Evolutionary conservation across 2,888 invertebrate species (phyloP), one percentile per base, ranked within the genome.

Genomic region (Patella caerulea): DNA sequence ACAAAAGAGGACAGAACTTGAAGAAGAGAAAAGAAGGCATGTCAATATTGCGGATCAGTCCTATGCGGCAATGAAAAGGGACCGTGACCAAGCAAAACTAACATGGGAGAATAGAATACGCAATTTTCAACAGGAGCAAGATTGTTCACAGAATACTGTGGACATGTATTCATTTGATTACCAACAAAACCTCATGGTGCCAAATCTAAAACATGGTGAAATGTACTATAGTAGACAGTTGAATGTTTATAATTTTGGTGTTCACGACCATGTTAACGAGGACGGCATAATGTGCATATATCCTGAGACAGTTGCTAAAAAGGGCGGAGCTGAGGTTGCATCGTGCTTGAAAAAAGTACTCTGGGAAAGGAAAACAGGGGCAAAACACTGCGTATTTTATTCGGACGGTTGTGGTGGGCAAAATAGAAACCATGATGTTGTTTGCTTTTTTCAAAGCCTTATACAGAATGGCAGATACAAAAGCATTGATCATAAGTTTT

Each of bases 221-320:
- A 73, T 79, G 17, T 79, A 65, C 52, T 75, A 75, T 19, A 65
- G 52, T 11, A n/a, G 74, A 56, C 59, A 65, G 74, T 52, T 75
- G 7, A 65, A 65, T 59, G 34, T 59, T 4, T 75, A 45, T n/a
- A 75, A 75, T 24, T 75, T 75, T 29, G 74, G 56, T 24, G 15
- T 75, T 12, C 74, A 75, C 69, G n/a, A n/a, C n/a, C n/a, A n/a
- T n/a, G n/a, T n/a, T n/a, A n/a, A n/a, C n/a, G n/a, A n/a, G n/a
- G n/a, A n/a, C n/a, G n/a, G n/a, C n/a, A n/a, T n/a, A n/a, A n/a
- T n/a, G 74, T 52, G 65, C 45, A 75, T 75, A 29, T 75, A 65
- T 24, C 69, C 59, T 2, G 74, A 75, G 52, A 75, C 74, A 65
- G 65, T 65, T n/a, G 74, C 34, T 65, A 75, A 69, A 59, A 34